Conservation (phyloP, 2,113 vertebrate genomes). For the Cebus imitator region DNA sequence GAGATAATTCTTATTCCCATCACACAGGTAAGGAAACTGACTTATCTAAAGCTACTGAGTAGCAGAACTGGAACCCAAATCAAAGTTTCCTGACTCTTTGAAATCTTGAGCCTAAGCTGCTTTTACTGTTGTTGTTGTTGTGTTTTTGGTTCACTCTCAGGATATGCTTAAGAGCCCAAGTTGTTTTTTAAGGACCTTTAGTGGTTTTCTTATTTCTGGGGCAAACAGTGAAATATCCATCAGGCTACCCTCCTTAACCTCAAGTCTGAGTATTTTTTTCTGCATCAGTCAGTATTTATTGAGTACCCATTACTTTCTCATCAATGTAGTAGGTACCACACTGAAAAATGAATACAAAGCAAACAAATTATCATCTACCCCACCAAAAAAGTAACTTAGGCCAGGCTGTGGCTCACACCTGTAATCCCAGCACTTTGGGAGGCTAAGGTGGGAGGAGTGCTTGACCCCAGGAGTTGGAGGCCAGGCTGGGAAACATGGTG, state of each 20-base stretch:
- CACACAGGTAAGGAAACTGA: neutral
- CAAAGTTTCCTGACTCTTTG: constrained; percentile 1
- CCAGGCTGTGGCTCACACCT: neutral
- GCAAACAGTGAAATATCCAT: neutral
- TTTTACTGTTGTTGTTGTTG: neutral
- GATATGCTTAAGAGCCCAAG: neutral
- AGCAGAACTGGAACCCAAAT: constrained; percentile 37
- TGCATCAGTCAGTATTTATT: constrained; percentile 13
- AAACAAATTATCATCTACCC: neutral
- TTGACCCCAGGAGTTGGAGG: neutral
- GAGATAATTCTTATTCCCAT: constrained; percentile 38
- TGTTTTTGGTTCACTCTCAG: too few species aligned
- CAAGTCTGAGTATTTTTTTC: neutral
- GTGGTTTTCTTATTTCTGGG: constrained; percentile 19
- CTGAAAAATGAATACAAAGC: constrained; percentile 19
- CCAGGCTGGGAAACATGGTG: neutral
- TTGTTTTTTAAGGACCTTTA: neutral
- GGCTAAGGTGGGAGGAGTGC: neutral
- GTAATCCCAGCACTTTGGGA: neutral
- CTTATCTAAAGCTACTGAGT: constrained; percentile 30
- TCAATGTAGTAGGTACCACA: neutral
- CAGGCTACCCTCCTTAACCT: neutral
- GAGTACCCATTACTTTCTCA: neutral
- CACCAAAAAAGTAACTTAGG: neutral
- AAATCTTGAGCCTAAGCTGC: neutral